Evolutionary conservation across 1,140 invertebrate species (phyloP), one percentile per base, ranked within the genome.

Genomic region (Zaprionus inermis): DNA sequence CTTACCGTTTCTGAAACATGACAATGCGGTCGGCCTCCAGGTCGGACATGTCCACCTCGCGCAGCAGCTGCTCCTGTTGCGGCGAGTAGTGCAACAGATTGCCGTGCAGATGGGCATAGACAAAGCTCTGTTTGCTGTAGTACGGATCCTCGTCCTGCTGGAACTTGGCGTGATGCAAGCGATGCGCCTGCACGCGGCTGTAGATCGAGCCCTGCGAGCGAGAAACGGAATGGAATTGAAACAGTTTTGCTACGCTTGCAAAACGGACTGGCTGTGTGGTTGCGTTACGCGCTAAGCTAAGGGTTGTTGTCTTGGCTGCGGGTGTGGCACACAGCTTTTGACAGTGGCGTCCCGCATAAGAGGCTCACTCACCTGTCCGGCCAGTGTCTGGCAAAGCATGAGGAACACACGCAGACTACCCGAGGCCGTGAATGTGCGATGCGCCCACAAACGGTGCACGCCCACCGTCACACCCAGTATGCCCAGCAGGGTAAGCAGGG

Each of bases 121-220:
- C 92, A 83, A 99, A 98, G 9, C 98, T 97, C 76, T 96, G 95
- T 4, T 95, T 95, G 70, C 96, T 95, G 91, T 98, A 97, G 90
- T 97, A 98, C 0, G 98, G 98, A 92, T 99, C 98, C 46, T 95
- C 95, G 65, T 98, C 95, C 0, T 98, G 98, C 24, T 96, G 96
- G 57, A 96, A 97, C 90, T 95, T 96, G 63, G 96, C 96, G 79
- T 99, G 98, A 84, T 99, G 98, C 2, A 98, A 93, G 67, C 98
- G 94, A 91, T 99, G 98, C 73, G 96, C 94, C 24, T 94, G 89
- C 0, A 96, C 96, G 95, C 96, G 97, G 61, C 96, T 94, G 78
- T 97, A 96, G 66, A 97, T 95, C 7, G 95, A 92, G 54, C 96
- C 96, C 96, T 84, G 41, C 36, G 72, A 44, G 1, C 30, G 7